Evolutionary conservation across 1,140 invertebrate genomes (phyloP).

Genomic region (Zaprionus vittiger): DNA sequence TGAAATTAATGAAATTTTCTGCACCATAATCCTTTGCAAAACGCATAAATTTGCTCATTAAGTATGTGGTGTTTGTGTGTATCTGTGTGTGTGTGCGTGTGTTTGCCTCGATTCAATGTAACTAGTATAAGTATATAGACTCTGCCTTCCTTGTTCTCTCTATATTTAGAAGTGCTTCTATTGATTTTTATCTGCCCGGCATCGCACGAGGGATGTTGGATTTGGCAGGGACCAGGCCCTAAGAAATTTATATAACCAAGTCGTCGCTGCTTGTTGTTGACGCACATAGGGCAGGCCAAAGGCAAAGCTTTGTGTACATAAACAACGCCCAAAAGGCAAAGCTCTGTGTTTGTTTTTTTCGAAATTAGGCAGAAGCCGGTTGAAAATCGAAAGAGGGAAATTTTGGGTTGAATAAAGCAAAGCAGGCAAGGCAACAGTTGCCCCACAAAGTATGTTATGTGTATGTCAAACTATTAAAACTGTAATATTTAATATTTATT

Average conservation of each 20-base stretch:
- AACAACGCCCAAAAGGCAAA: conserved; percentile 60
- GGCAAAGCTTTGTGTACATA: conserved; percentile 65
- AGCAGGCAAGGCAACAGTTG: not conserved
- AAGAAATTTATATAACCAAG: conserved; percentile 44
- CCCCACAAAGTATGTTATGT: not conserved
- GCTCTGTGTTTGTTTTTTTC: conserved; percentile 62
- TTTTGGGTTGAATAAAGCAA: not conserved
- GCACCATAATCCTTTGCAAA: conserved; percentile 81
- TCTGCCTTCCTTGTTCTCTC: conserved; percentile 26
- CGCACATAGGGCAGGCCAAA: conserved; percentile 44
- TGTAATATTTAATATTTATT: not conserved
- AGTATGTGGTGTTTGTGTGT: conserved; percentile 33
- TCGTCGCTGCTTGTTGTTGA: conserved; percentile 12
- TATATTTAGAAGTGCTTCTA: conserved; percentile 48
- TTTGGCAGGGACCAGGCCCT: conserved; percentile 47
- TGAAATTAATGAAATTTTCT: conserved; percentile 83
- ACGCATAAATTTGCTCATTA: conserved; percentile 80
- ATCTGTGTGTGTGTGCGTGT: conserved; percentile 40
- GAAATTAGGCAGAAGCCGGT: conserved; percentile 34
- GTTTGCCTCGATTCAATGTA: conserved; percentile 57
- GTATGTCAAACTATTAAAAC: not conserved
- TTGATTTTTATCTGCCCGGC: conserved; percentile 78
- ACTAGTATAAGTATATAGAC: conserved; percentile 24
- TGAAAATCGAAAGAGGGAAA: conserved; percentile 39
- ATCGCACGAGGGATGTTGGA: conserved; percentile 65